Evolutionary conservation across 2,888 invertebrate genomes (phyloP), one percentile per base, ranked within the genome.

Genomic region (Nomada lathburiana): DNA sequence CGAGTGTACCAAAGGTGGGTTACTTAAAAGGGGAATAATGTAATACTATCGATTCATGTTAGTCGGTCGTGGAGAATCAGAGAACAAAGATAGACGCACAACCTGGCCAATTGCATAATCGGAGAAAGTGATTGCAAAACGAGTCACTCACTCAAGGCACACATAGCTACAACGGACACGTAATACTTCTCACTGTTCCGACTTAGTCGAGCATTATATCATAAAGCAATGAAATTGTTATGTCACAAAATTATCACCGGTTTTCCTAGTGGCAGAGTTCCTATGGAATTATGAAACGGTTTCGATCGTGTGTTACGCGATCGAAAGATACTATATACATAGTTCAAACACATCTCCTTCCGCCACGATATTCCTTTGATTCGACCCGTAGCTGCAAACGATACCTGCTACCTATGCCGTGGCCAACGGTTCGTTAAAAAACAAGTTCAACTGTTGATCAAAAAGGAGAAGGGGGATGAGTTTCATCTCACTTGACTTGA

Each of bases 51-150:
- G 57, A 78, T 67, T 44, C 57, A 18, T 72, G 75, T 81, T 76
- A 78, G 75, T 74, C 57, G 76, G 65, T 18, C 72, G 72, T n/a
- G 57, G 50, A 72, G 75, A 76, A 79, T 26, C 80, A 73, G 71
- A 67, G 76, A 88, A 89, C 86, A 88, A 90, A 89, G 91, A 89
- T 92, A 88, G 89, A 87, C 89, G 88, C 88, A 88, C 83, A 89
- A 89, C 89, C 90, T 80, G 84, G 64, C 18, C 47, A 59, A 81
- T 92, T 92, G 83, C 86, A 64, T 88, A 92, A 92, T 85, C 72
- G 90, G 92, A 89, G 92, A 92, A 92, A 92, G 92, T 82, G 88
- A 76, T 92, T 92, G 89, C 90, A 88, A 88, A 92, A 92, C 87
- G 44, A 70, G 80, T 44, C 78, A 69, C 55, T 73, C 63, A 57